These are phyloP conservation scores for Drosophila leontia DNA, from an alignment of 1,140 invertebrate genomes.

Conservation along the genomic window DNA sequence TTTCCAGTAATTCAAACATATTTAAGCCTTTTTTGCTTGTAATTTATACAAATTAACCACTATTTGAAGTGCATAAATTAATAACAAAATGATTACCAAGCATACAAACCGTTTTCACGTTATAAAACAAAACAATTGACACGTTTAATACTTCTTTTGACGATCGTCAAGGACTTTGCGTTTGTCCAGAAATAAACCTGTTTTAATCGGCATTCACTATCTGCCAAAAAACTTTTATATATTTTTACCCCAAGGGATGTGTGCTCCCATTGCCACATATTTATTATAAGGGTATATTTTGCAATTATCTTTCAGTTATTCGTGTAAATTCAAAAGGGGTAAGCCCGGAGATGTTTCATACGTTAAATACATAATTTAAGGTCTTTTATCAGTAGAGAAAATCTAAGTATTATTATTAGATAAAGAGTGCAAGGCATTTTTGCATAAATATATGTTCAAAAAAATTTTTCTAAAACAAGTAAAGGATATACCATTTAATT, in stretches of 20 bases:
- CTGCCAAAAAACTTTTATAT: conserved; percentile 18
- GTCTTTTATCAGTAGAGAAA: not conserved
- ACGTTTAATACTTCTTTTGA: conserved; percentile 23
- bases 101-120: conserved; percentile 45
- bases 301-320: conserved; percentile 37
- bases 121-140: conserved; percentile 48
- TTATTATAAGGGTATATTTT: conserved; percentile 42
- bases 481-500: no score
- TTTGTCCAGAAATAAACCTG: conserved; percentile 34
- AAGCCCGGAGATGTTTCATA: conserved; percentile 9
- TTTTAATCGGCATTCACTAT: conserved; percentile 36
- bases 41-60: conserved; percentile 2
- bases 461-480: no score
- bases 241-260: conserved; percentile 7
- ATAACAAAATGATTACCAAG: conserved; percentile 21
- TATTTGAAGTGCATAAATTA: not conserved
- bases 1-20: not conserved
- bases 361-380: conserved; percentile 1
- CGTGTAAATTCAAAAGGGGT: conserved; percentile 26
- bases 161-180: conserved; percentile 12
- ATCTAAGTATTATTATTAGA: not conserved
- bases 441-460: no score
- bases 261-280: conserved; percentile 27
- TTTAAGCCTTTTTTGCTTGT: not conserved
- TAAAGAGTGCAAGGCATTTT: not conserved